Percentiles rank a stretch among this genome's conserved stretches.
These are phyloP conservation scores for Papilio xuthus DNA, from an alignment of 1,140 invertebrate genomes.

Conservation along the genomic window DNA sequence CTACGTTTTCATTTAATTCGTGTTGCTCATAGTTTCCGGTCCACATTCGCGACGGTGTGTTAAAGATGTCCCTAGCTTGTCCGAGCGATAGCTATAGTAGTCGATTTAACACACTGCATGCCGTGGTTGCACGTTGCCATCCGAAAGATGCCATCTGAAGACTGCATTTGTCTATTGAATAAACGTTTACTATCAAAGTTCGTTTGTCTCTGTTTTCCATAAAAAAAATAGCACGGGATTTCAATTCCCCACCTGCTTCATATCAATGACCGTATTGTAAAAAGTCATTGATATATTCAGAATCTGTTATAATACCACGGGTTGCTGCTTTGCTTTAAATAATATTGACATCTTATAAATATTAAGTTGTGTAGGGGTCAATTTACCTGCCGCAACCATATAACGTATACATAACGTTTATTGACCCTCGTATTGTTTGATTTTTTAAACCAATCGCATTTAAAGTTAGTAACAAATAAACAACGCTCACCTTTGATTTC, in stretches of 20 bases:
- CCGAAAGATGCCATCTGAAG: too few species aligned
- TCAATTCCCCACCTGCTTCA: background rate
- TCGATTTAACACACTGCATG: too few species aligned
- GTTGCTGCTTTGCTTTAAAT: conserved; percentile 8
- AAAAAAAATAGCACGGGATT: background rate
- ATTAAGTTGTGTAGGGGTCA: background rate
- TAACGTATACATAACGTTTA: background rate
- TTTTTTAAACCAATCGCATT: background rate
- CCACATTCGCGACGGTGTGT: too few species aligned
- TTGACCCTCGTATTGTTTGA: background rate
- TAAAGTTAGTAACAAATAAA: background rate
- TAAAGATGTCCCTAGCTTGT: too few species aligned
- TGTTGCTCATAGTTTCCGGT: too few species aligned
- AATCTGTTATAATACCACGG: background rate
- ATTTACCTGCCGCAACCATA: background rate
- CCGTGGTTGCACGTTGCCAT: background rate
- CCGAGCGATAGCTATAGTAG: too few species aligned
- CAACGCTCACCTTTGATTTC: background rate
- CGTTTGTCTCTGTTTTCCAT: background rate
- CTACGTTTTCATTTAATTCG: too few species aligned
- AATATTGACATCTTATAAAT: conserved; percentile 2
- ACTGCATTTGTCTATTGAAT: background rate
- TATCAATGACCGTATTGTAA: background rate
- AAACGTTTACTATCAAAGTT: background rate
- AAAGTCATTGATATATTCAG: background rate